phyloP scores from a whole-genome alignment of 2,113 vertebrate genomes.

The Leucosticte australis region DNA sequence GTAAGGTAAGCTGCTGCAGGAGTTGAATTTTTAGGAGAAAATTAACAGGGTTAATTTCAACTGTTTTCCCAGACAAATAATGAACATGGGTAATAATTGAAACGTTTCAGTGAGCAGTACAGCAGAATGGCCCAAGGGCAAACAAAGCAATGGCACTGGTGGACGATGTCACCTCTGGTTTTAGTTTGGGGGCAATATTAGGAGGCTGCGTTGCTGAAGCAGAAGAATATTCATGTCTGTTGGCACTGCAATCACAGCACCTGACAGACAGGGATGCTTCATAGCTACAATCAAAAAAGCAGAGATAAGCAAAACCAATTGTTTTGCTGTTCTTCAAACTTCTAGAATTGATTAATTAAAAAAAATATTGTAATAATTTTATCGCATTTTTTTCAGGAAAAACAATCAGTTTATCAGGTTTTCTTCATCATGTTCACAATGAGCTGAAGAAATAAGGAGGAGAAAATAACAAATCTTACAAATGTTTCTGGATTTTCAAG shows the following conservation, averaged over 20 bases:
- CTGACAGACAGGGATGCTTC: neutral
- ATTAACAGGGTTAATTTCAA: neutral
- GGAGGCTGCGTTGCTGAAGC: neutral
- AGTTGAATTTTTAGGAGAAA: neutral
- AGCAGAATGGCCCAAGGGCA: neutral
- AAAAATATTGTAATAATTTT: neutral
- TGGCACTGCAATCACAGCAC: neutral
- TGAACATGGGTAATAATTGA: neutral
- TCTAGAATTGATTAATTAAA: neutral
- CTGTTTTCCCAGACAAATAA: neutral
- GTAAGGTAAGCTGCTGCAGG: neutral
- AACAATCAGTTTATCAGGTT: neutral
- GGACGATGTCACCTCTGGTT: fast-evolving
- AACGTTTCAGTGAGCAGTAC: neutral
- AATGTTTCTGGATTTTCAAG: neutral
- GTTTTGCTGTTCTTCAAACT: neutral
- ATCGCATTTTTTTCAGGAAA: neutral
- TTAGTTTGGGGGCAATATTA: neutral
- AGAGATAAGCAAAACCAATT: neutral
- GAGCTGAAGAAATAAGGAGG: neutral
- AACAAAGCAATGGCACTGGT: neutral
- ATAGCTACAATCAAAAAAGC: neutral
- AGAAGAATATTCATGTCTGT: neutral
- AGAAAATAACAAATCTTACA: neutral
- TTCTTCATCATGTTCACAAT: neutral